phyloP scores from a whole-genome alignment of 1,140 invertebrate genomes.

The Euwallacea similis region DNA sequence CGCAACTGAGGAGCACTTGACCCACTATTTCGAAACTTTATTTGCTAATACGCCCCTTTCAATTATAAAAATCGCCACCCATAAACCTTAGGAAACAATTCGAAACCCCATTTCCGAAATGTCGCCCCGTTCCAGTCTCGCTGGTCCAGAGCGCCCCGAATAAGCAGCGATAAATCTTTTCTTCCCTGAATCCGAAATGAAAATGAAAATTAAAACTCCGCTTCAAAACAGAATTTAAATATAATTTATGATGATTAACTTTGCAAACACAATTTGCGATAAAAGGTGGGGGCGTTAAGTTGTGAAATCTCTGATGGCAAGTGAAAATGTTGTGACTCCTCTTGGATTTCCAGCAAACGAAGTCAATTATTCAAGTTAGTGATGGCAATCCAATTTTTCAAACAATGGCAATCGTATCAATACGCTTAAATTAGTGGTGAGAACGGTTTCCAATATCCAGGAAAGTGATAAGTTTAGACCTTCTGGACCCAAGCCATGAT shows the following conservation, averaged over 20 bases:
- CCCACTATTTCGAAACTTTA: too few relatives aligned
- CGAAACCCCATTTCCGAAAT: too few relatives aligned
- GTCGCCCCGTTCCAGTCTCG: too few relatives aligned
- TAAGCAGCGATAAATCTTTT: neutral
- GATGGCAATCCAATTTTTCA: neutral
- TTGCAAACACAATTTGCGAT: neutral
- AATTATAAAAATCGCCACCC: too few relatives aligned
- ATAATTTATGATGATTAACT: conserved; percentile 2
- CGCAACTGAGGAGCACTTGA: too few relatives aligned
- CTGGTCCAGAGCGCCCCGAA: too few relatives aligned
- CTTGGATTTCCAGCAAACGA: neutral
- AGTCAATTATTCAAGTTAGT: neutral
- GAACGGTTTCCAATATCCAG: neutral
- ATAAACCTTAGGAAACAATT: too few relatives aligned
- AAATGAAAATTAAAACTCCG: conserved; percentile 2
- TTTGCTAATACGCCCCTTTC: too few relatives aligned
- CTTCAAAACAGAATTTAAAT: conserved; percentile 2
- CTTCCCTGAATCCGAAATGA: neutral
- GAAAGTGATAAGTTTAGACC: conserved; percentile 6
- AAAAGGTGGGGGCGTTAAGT: neutral
- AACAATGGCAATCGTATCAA: neutral
- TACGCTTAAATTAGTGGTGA: neutral
- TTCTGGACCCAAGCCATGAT: conserved; percentile 44
- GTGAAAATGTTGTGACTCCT: too few relatives aligned
- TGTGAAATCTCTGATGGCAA: too few relatives aligned